A percentile compares a stretch with the other conserved stretches of the same genome.
Evolutionary conservation across 2,797 vertebrate species (phyloP).

Genomic region (Alectoris magna): DNA sequence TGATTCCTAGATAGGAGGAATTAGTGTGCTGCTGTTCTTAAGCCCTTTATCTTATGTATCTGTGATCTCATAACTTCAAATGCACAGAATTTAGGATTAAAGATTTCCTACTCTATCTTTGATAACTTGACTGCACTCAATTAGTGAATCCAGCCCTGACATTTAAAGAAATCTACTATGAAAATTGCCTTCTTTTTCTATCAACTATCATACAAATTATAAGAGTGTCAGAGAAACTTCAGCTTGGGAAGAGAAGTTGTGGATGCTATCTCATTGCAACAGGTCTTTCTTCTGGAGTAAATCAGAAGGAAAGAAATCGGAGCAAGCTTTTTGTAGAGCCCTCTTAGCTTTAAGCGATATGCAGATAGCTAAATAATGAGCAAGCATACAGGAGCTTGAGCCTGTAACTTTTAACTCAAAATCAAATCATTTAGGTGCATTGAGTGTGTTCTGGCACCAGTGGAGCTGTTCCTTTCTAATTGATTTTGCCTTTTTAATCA

Average conservation of each 20-base stretch:
- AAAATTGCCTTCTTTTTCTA: not conserved
- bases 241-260: not conserved
- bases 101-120: not conserved
- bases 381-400: not conserved
- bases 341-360: not conserved
- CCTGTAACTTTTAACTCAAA: not conserved
- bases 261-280: not conserved
- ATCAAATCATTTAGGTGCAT: not conserved
- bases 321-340: not conserved
- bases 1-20: not conserved
- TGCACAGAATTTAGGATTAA: not conserved
- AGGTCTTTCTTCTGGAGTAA: not conserved
- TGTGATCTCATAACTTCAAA: not conserved
- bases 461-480: not conserved
- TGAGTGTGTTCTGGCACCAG: not conserved
- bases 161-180: not conserved
- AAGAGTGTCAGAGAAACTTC: not conserved
- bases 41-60: accelerated
- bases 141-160: not conserved
- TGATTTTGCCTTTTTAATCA: not conserved
- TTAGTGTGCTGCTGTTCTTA: not conserved
- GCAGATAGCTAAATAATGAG: not conserved
- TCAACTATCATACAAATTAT: not conserved
- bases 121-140: not conserved
- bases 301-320: not conserved